A percentile compares a stretch with the other conserved stretches of the same genome.
Conservation (phyloP, 2,113 vertebrate species). For the Halichoerus grypus region DNA sequence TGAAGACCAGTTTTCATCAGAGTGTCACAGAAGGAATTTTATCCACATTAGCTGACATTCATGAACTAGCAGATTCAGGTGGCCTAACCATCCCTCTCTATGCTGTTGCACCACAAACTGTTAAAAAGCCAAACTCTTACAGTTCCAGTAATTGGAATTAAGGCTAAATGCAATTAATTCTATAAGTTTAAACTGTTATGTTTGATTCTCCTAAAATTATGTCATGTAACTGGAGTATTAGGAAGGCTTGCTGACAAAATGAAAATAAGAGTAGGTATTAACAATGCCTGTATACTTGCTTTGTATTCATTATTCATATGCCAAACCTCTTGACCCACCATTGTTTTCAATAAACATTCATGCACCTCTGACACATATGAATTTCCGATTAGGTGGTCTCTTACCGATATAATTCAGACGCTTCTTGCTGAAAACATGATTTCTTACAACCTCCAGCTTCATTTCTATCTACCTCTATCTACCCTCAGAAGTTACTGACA, state of each 20-base stretch:
- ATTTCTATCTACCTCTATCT: neutral
- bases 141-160: neutral
- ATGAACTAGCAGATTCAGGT: neutral
- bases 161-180: neutral
- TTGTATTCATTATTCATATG: neutral
- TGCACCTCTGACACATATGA: neutral
- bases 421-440: neutral
- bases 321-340: neutral
- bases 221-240: neutral
- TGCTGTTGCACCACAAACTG: neutral
- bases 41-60: neutral
- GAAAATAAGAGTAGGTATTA: neutral
- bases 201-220: conserved; percentile 19
- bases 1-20: neutral
- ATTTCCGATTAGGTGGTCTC: neutral
- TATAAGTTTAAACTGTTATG: neutral
- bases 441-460: neutral
- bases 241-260: neutral
- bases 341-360: neutral
- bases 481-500: neutral
- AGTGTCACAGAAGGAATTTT: neutral
- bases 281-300: neutral
- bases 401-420: neutral
- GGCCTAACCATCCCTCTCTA: neutral
- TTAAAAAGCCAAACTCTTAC: neutral